These are phyloP conservation scores for Notamacropus eugenii DNA, from an alignment of 2,797 vertebrate genomes.

Conservation along the genomic window DNA sequence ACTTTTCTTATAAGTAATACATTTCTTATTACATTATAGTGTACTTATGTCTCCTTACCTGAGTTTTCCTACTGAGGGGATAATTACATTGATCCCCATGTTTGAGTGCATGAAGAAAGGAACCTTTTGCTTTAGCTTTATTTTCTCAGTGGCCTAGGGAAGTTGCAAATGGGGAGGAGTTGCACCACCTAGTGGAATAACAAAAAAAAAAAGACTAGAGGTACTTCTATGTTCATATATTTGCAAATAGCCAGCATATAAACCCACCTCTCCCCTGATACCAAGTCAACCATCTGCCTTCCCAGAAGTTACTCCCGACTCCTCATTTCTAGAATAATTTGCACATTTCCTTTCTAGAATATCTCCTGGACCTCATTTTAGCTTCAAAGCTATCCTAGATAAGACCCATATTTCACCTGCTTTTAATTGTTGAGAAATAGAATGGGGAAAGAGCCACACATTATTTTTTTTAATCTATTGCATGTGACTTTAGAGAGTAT, in stretches of 20 bases:
- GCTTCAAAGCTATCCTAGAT: neutral
- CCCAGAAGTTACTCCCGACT: neutral
- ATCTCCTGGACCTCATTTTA: conserved; percentile 1
- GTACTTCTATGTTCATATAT: neutral
- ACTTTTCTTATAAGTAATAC: neutral
- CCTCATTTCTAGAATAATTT: neutral
- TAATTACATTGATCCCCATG: neutral
- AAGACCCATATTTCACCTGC: conserved; percentile 16
- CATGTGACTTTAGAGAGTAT: neutral
- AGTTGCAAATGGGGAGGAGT: conserved; percentile 6
- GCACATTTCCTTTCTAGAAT: neutral
- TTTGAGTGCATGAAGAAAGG: neutral
- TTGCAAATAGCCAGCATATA: neutral
- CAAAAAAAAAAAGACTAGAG: conserved; percentile 16
- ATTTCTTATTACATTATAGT: neutral
- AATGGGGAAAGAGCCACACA: conserved; percentile 26
- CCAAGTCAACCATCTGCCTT: neutral
- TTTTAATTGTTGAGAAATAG: conserved; percentile 51
- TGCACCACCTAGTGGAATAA: conserved; percentile 47
- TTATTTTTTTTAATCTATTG: neutral
- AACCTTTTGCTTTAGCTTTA: neutral
- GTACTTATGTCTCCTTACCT: neutral
- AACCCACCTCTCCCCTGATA: neutral
- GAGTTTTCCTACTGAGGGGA: neutral
- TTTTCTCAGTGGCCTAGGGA: neutral